A percentile compares a stretch with the other conserved stretches of the same genome.
Conservation (phyloP, 2,113 vertebrate species). For the Diadophis punctatus region DNA sequence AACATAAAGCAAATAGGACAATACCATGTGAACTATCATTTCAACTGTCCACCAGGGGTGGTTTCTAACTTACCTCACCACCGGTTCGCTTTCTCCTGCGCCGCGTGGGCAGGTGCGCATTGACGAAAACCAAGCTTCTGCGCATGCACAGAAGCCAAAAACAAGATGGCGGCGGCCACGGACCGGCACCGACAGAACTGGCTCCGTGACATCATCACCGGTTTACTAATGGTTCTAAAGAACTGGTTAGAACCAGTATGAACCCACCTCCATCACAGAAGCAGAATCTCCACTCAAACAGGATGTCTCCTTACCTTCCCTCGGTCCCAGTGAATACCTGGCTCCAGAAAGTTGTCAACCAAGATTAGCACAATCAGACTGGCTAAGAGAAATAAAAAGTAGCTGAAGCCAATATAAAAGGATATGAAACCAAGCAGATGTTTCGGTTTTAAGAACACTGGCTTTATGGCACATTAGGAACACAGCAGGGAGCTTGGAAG, state of each 20-base stretch:
- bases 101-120: too few relatives aligned
- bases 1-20: background rate
- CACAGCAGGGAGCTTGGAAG: background rate
- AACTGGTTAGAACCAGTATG: too few relatives aligned
- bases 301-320: background rate
- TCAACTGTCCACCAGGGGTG: too few relatives aligned
- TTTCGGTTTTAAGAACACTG: background rate
- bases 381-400: background rate
- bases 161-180: too few relatives aligned
- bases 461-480: background rate
- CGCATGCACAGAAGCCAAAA: too few relatives aligned
- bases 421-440: background rate
- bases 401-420: background rate
- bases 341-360: background rate
- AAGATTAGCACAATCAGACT: background rate
- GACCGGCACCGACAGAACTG: too few relatives aligned
- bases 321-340: background rate
- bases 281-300: background rate
- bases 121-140: too few relatives aligned
- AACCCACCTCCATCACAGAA: background rate
- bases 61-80: too few relatives aligned
- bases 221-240: too few relatives aligned
- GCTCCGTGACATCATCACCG: too few relatives aligned
- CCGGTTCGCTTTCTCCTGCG: too few relatives aligned
- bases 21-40: background rate